Percentiles rank a stretch among this genome's conserved stretches.
Conservation (phyloP, 1,140 invertebrate species). For the Elymnias hypermnestra region DNA sequence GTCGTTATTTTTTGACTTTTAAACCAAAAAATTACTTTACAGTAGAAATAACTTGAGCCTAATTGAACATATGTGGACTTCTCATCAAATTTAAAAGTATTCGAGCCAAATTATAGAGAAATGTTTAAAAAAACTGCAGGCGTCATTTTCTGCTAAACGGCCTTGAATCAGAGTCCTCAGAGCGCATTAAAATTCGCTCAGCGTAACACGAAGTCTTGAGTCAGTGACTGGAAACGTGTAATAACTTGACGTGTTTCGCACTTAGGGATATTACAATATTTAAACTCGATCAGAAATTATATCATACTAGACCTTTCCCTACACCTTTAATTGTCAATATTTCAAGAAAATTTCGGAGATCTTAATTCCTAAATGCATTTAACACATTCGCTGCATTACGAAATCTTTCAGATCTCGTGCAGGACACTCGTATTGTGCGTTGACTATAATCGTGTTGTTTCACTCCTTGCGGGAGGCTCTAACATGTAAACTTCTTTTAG, state of each 20-base stretch:
- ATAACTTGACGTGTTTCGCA: constrained; percentile 1
- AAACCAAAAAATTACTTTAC: too few relatives aligned
- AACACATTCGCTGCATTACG: too few relatives aligned
- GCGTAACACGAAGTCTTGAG: constrained; percentile 4
- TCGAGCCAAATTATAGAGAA: constrained; percentile 1
- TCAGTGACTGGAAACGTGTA: constrained; percentile 7
- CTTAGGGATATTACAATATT: neutral
- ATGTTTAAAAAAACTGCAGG: constrained; percentile 5
- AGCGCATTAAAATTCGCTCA: constrained; percentile 16
- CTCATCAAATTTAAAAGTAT: constrained; percentile 2
- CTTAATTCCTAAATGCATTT: too few relatives aligned
- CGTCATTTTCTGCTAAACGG: constrained; percentile 12
- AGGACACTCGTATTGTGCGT: too few relatives aligned
- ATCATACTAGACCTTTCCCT: neutral
- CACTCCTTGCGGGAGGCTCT: too few relatives aligned
- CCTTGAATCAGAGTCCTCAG: constrained; percentile 10
- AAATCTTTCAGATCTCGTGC: too few relatives aligned
- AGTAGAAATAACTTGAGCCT: constrained; percentile 2
- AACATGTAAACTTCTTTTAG: too few relatives aligned
- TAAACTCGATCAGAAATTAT: neutral
- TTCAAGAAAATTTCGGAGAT: too few relatives aligned
- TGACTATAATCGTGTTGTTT: too few relatives aligned
- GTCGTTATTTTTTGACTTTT: too few relatives aligned
- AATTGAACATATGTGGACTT: neutral
- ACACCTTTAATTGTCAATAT: too few relatives aligned